These are phyloP conservation scores for Coregonus sp. DNA, from an alignment of 2,797 vertebrate species.

Conservation along the genomic window DNA sequence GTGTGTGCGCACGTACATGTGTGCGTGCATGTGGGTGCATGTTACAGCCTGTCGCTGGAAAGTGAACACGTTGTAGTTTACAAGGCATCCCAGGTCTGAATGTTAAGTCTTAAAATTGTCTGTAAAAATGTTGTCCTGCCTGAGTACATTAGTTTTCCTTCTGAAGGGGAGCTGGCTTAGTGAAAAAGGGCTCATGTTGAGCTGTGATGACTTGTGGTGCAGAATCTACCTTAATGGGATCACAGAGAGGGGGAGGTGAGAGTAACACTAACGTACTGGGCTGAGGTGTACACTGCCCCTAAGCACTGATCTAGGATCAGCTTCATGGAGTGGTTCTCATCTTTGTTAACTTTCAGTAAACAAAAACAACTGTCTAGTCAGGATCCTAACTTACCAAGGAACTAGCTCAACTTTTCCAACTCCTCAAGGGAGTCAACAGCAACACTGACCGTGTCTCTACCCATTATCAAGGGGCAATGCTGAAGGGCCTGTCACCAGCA, in stretches of 20 bases:
- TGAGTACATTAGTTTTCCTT: constrained; percentile 12
- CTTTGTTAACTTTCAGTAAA: no score
- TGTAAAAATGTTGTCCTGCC: constrained; percentile 21
- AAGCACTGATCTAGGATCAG: no score
- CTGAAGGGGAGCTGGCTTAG: background rate
- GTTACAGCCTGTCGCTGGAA: background rate
- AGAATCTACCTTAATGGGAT: background rate
- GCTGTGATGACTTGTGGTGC: background rate
- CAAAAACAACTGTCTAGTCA: no score
- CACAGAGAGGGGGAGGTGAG: background rate
- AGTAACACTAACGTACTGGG: background rate
- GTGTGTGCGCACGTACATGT: background rate
- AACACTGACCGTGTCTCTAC: no score
- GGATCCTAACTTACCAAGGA: no score
- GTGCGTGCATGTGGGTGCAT: background rate
- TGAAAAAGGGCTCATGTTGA: background rate
- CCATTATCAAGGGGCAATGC: no score
- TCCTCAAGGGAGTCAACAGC: no score
- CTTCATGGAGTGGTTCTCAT: no score
- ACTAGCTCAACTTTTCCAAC: no score
- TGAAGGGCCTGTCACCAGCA: no score
- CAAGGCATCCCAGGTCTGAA: background rate
- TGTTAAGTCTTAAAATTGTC: background rate
- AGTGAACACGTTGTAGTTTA: constrained; percentile 14
- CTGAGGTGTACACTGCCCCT: background rate